These are phyloP conservation scores for Sabatieria punctata DNA, from an alignment of 2,888 invertebrate genomes.

Conservation along the genomic window DNA sequence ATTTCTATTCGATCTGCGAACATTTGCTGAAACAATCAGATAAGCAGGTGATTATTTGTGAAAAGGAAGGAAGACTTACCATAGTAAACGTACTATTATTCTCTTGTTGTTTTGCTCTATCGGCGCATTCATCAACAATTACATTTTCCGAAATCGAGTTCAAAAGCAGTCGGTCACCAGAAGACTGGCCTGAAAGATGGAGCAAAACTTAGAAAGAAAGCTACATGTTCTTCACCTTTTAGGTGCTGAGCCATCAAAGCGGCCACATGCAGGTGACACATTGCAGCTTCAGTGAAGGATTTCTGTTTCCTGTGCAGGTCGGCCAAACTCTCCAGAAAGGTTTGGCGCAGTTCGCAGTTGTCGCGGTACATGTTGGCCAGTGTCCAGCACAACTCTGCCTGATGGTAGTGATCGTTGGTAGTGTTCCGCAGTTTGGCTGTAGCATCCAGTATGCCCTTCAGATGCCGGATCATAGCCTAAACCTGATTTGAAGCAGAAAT, in stretches of 20 bases:
- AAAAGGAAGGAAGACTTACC: no score
- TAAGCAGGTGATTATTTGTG: no score
- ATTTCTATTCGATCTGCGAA: no score
- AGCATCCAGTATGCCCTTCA: constrained; percentile 82
- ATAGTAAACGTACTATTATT: no score
- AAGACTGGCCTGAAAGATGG: no score
- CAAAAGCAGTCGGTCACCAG: no score
- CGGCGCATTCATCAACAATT: no score
- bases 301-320: constrained; percentile 54
- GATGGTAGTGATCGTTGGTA: constrained; percentile 56
- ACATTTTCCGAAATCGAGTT: no score
- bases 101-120: no score
- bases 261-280: constrained; percentile 81
- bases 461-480: constrained; percentile 75
- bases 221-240: constrained; percentile 44
- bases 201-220: no score
- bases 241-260: constrained; percentile 86
- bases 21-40: no score
- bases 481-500: no score
- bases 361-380: constrained; percentile 45
- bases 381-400: constrained; percentile 39
- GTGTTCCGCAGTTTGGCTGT: constrained; percentile 78
- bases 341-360: constrained; percentile 77
- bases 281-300: constrained; percentile 82
- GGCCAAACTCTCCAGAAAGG: constrained; percentile 88